These are phyloP conservation scores for Podiceps cristatus DNA, from an alignment of 2,113 vertebrate genomes.

Conservation along the genomic window DNA sequence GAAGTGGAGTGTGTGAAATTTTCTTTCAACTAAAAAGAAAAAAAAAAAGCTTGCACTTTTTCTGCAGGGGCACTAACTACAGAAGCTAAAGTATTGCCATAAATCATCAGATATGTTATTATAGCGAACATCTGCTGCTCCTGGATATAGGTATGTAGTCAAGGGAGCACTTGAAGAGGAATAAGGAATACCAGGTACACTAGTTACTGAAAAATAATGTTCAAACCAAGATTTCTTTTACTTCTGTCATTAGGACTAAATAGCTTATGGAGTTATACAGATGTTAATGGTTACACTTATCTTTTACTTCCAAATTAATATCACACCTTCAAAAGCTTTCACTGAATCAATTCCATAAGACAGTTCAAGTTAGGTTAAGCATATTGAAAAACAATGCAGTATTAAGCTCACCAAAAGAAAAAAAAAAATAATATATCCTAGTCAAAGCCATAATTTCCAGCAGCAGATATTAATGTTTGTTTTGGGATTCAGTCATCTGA, in stretches of 20 bases:
- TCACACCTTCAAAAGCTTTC: not conserved
- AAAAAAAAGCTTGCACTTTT: not conserved
- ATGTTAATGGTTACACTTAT: not conserved
- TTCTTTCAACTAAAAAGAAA: not conserved
- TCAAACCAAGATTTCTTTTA: constrained; percentile 23
- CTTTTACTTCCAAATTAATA: constrained; percentile 7
- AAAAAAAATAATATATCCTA: not conserved
- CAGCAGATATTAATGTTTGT: constrained; percentile 17
- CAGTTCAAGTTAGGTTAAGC: not conserved
- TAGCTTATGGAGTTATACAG: not conserved
- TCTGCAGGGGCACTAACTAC: not conserved
- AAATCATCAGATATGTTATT: not conserved
- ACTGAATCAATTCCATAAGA: not conserved
- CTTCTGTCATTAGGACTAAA: not conserved
- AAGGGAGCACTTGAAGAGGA: not conserved
- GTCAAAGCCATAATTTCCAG: not conserved
- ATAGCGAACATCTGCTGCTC: not conserved
- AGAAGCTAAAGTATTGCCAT: not conserved
- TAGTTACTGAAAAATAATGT: not conserved
- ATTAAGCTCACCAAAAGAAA: not conserved
- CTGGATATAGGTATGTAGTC: not conserved
- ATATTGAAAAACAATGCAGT: not conserved
- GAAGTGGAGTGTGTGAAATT: not conserved
- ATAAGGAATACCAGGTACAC: not conserved
- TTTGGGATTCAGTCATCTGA: not conserved